Evolutionary conservation across 2,797 vertebrate species (phyloP), one percentile per base, ranked within the genome.

Genomic region (Acipenser oxyrinchus): DNA sequence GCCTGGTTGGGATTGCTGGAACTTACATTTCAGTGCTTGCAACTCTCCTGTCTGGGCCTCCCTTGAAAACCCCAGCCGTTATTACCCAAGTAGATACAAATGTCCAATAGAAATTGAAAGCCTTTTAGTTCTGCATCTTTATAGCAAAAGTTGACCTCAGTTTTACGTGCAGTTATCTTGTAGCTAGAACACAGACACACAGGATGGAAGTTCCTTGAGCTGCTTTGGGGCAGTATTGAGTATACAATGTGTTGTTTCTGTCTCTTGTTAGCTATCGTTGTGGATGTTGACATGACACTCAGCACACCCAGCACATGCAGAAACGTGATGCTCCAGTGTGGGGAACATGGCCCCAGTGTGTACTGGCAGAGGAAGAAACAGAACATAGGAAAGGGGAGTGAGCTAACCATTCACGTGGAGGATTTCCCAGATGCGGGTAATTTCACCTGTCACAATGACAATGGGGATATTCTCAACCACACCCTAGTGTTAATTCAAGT

Each of bases 381-480:
- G 7, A 72, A 51, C 62, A 60, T 69, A 69, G 68, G 62, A 60
- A 51, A 50, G 11, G 68, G 64, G 49, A 65, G 64, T 75, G 70
- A 65, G 66, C 71, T 90, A 13, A 49, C 0, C 0, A 81, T 85
- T 3, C 48, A 51, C 2, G 79, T 89, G 66, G 71, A 77, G 52
- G 83, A 84, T 48, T 75, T 82, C 15, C 15, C 23, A 78, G 48
- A 70, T 0, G 89, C 82, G 49, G 88, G 87, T 50, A 89, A 89
- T 77, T 91, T 77, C 79, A 84, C 77, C 1, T 91, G 89, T 72
- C 86, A 89, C 78, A 8, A 69, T 6, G 8, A 67, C 1, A 18
- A 67, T 0, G 79, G 83, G 71, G 69, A 74, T 0, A 72, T 86
- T 71, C 78, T 90, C 13, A 90, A 88, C 76, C 79, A 90, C 82